Evolutionary conservation across 1,140 invertebrate genomes (phyloP).

Genomic region (Solenopsis fugax): DNA sequence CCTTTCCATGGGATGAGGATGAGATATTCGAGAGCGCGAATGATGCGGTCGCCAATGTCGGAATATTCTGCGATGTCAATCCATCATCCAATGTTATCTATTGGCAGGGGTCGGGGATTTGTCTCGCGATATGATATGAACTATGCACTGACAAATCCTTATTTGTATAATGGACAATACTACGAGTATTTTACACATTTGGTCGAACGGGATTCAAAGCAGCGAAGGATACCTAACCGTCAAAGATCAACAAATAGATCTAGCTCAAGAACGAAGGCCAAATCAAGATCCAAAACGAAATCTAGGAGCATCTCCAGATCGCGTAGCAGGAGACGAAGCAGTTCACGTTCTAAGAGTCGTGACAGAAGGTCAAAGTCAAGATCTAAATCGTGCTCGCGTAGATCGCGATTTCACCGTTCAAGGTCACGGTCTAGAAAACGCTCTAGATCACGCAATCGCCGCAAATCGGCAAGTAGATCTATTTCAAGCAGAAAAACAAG

Average conservation of each 20-base stretch:
- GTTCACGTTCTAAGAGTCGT: constrained; percentile 78
- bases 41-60: constrained; percentile 22
- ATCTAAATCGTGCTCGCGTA: constrained; percentile 19
- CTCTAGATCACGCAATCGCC: constrained; percentile 71
- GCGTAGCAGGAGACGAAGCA: constrained; percentile 67
- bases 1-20: constrained; percentile 64
- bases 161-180: constrained; percentile 84
- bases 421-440: constrained; percentile 49
- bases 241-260: constrained; percentile 67
- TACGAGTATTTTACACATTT: constrained; percentile 85
- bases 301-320: constrained; percentile 71
- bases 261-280: constrained; percentile 71
- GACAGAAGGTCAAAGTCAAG: constrained; percentile 63
- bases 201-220: constrained; percentile 64
- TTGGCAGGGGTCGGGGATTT: constrained; percentile 69
- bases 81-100: constrained; percentile 39
- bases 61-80: constrained; percentile 20
- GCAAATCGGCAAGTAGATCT: constrained; percentile 70
- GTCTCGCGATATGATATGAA: constrained; percentile 72
- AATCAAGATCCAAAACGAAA: neutral
- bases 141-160: constrained; percentile 76
- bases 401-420: constrained; percentile 4
- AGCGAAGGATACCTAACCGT: constrained; percentile 67
- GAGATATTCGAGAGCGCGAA: constrained; percentile 75
- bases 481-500: constrained; percentile 78